Evolutionary conservation across 1,140 invertebrate species (phyloP).

Genomic region (Chionoecetes opilio): DNA sequence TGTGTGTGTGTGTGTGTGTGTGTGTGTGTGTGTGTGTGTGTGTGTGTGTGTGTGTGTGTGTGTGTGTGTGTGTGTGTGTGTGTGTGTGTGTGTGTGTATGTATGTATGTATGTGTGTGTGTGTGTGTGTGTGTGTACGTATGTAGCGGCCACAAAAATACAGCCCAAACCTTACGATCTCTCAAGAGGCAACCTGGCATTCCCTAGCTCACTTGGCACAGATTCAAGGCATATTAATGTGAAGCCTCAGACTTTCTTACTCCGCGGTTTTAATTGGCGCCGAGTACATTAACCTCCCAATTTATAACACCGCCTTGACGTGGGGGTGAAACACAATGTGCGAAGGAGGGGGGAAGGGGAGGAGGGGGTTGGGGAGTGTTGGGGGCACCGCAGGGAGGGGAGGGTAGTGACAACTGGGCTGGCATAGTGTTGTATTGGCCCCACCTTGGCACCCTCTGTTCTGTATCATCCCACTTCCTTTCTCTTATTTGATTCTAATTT

Average conservation of each 20-base stretch:
- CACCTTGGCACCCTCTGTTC: conserved; percentile 43
- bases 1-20: conserved; percentile 28
- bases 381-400: background rate
- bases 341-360: background rate
- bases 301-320: conserved; percentile 73
- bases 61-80: conserved; percentile 18
- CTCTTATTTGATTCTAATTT: background rate
- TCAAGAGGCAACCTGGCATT: conserved; percentile 60
- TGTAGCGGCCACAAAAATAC: background rate
- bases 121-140: background rate
- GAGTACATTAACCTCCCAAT: conserved; percentile 78
- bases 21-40: background rate
- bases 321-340: conserved; percentile 73
- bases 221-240: conserved; percentile 78
- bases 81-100: background rate
- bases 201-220: conserved; percentile 61
- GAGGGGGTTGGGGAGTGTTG: background rate
- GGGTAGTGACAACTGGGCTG: conserved; percentile 37
- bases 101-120: background rate
- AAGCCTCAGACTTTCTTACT: conserved; percentile 68
- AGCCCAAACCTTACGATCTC: conserved; percentile 43
- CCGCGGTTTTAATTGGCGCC: conserved; percentile 72
- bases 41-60: background rate
- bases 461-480: conserved; percentile 35
- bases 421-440: background rate